Base-by-base conservation (phyloP, 2,797 vertebrate genomes). In the Sebastolobus altivelis region DNA sequence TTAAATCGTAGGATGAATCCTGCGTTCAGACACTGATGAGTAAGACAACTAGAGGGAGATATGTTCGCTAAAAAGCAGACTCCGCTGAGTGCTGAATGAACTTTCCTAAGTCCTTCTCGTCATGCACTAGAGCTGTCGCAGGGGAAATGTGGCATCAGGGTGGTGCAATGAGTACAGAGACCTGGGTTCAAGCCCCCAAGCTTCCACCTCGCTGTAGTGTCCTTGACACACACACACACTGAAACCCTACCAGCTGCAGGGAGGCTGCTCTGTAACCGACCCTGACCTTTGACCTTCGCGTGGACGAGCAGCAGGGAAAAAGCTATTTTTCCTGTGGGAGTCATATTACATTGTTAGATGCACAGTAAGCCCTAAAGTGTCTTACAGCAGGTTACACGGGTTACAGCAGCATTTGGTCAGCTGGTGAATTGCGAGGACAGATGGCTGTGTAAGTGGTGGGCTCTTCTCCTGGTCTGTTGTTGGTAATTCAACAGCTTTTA, bases 261-360 rank as follows among this genome's bases (percentile, higher is more conserved):
- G 65, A 87, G 25, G 14, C 76, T 78, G 60, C 54, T 80, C 79
- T 61, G 22, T 31, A 46, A 25, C n/a, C 4, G 27, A 86, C 68
- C 78, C 29, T 14, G 12, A 78, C 72, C 75, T 82, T 49, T 88
- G 79, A 87, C 79, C 81, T 86, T 56, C 62, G 22, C 8, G 8
- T 63, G 52, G 14, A 85, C 29, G 27, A 82, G 25, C 35, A 75
- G 52, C 66, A 58, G 22, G 77, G 43, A 65, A 69, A 69, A 60
- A 68, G 1, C 71, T 25, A 63, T 58, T 18, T 78, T 77, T 68
- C 68, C 56, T 67, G 13, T 75, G 52, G 80, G 79, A 81, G 62
- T 82, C 56, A 65, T 62, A 56, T 80, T 68, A 56, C 61, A 67
- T 78, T 67, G 75, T 86, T 75, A 49, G 35, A 79, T 76, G 46